Conservation (phyloP, 1,140 invertebrate species). For the Meloidogyne floridensis region DNA sequence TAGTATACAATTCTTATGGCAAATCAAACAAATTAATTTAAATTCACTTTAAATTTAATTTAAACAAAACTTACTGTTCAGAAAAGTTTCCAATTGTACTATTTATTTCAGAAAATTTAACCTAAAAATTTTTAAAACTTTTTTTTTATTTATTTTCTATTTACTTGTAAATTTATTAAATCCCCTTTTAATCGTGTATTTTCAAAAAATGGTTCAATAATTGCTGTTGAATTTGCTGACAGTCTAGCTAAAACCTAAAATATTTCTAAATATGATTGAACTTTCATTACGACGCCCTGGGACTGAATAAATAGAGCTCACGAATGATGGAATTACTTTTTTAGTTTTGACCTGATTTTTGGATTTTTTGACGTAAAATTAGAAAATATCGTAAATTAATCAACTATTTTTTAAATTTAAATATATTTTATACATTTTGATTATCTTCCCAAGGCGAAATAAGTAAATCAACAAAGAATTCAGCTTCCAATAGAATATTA, state of each 20-base stretch:
- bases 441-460: conserved; percentile 43
- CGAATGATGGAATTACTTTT: no score
- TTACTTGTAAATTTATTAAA: conserved; percentile 21
- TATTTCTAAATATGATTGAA: background rate
- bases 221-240: conserved; percentile 27
- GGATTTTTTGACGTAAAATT: no score
- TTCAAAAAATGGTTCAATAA: conserved; percentile 36
- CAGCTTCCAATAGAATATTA: conserved; percentile 18
- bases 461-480: conserved; percentile 47
- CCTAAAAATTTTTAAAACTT: conserved; percentile 34
- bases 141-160: background rate
- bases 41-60: background rate
- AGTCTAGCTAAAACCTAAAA: conserved; percentile 22
- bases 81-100: conserved; percentile 44
- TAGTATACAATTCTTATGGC: no score
- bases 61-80: conserved; percentile 22
- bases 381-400: no score
- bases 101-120: conserved; percentile 25
- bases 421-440: conserved; percentile 26
- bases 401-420: background rate
- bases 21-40: no score
- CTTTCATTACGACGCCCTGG: no score
- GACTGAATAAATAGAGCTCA: no score
- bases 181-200: conserved; percentile 28
- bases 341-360: no score